Conservation (phyloP, 2,797 vertebrate species). For the Antennarius maculatus region DNA sequence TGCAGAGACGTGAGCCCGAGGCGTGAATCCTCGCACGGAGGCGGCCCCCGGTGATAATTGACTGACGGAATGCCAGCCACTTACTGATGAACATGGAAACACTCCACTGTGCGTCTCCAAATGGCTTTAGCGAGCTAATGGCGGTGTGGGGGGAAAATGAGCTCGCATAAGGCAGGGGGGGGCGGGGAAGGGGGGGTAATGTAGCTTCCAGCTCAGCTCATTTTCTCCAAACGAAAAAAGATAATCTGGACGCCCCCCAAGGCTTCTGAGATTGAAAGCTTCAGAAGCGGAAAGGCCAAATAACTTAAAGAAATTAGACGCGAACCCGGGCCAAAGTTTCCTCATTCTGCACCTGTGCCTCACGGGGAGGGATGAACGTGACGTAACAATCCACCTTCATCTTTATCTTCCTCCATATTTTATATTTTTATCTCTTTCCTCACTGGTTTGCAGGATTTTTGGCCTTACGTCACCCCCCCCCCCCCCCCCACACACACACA, state of each 20-base stretch:
- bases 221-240: constrained; percentile 76
- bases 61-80: constrained; percentile 73
- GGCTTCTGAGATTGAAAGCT: constrained; percentile 72
- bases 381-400: constrained; percentile 8
- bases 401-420: neutral
- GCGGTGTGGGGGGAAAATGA: constrained; percentile 64
- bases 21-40: constrained; percentile 65
- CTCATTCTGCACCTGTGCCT: constrained; percentile 52
- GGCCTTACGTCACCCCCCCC: neutral
- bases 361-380: constrained; percentile 23
- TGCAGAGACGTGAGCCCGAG: constrained; percentile 45
- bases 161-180: constrained; percentile 66
- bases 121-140: constrained; percentile 73
- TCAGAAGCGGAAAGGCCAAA: constrained; percentile 66
- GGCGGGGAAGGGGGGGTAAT: constrained; percentile 69
- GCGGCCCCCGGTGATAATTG: constrained; percentile 72
- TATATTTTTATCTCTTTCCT: neutral
- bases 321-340: constrained; percentile 68
- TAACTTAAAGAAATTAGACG: constrained; percentile 72
- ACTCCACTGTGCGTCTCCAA: constrained; percentile 73
- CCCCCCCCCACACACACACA: neutral
- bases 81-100: constrained; percentile 72
- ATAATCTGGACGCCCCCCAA: constrained; percentile 75
- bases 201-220: constrained; percentile 74
- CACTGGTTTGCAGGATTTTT: neutral